These are phyloP conservation scores for Callyntrura guangdongensis DNA, from an alignment of 2,888 invertebrate species.

Conservation along the genomic window DNA sequence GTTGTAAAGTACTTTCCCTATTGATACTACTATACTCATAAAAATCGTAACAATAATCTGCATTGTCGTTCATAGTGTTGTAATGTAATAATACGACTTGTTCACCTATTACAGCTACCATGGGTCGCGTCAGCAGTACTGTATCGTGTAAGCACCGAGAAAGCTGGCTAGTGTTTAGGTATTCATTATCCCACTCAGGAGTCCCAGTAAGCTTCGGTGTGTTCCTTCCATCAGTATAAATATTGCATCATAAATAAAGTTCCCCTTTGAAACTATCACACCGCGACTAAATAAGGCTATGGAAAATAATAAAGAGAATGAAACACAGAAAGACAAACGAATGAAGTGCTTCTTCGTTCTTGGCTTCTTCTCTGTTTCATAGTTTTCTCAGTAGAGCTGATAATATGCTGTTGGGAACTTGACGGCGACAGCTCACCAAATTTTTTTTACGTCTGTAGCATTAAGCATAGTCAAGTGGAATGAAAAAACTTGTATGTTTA, in stretches of 20 bases:
- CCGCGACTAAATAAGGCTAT: background rate
- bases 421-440: no score
- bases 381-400: no score
- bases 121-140: background rate
- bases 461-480: no score
- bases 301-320: background rate
- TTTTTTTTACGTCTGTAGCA: no score
- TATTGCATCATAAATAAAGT: conserved; percentile 25
- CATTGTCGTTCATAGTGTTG: background rate
- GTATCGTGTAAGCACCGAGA: no score
- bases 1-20: no score
- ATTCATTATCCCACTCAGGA: conserved; percentile 9
- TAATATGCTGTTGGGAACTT: no score
- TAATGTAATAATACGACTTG: conserved; percentile 26
- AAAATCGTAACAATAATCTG: background rate
- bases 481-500: no score
- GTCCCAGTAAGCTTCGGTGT: conserved; percentile 34
- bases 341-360: no score
- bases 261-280: conserved; percentile 10
- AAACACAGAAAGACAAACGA: background rate
- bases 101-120: background rate
- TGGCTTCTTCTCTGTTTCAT: no score
- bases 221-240: conserved; percentile 39
- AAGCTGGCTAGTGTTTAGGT: no score
- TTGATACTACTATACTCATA: no score